Percentiles rank a stretch among this genome's conserved stretches.
Evolutionary conservation across 2,797 vertebrate species (phyloP).

Genomic region (Valencia hispanica): DNA sequence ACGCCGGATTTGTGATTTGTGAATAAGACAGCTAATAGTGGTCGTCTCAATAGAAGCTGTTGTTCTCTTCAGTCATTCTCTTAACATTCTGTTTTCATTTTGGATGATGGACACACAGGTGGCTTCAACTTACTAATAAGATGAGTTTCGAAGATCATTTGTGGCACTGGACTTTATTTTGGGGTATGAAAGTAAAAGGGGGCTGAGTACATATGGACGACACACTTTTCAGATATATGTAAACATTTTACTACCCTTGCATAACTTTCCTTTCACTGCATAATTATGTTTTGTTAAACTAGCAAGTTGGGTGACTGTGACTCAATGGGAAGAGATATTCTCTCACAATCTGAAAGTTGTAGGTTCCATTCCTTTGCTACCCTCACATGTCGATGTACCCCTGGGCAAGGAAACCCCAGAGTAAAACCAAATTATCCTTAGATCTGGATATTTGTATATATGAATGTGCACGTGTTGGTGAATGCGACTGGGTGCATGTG

Average conservation of each 20-base stretch:
- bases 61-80: neutral
- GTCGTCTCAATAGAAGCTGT: neutral
- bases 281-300: neutral
- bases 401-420: neutral
- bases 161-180: neutral
- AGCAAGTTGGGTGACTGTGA: neutral
- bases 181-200: neutral
- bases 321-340: neutral
- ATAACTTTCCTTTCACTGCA: neutral
- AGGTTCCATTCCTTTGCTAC: neutral
- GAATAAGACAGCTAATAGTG: neutral
- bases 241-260: neutral
- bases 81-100: neutral
- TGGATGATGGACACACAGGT: neutral
- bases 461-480: neutral
- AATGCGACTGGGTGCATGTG: neutral
- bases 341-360: neutral
- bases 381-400: neutral
- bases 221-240: neutral
- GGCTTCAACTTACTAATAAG: neutral
- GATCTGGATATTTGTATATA: neutral
- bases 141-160: too few species aligned
- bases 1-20: neutral
- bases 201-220: neutral
- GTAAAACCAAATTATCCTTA: neutral